Evolutionary conservation across 1,140 invertebrate species (phyloP), one percentile per base, ranked within the genome.

Genomic region (Drosophila azteca): DNA sequence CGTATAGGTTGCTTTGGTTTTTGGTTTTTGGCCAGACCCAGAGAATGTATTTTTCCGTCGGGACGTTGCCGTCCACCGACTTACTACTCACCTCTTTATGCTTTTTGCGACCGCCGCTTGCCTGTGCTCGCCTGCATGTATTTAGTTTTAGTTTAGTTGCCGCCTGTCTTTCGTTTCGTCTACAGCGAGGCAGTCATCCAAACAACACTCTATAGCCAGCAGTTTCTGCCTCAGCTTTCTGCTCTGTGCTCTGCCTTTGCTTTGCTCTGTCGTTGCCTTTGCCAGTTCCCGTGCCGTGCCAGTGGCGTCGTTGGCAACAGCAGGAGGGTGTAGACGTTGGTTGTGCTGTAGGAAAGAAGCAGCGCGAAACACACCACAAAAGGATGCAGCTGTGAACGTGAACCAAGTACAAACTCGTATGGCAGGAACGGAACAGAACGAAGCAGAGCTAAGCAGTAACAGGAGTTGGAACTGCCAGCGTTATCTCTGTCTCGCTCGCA

Each of bases 91-190:
- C 35, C 35, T 39, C 35, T 39, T 53, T 71, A 62, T 58, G 49
- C 61, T 59, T 50, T 48, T 35, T 52, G 59, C 59, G 57, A 49
- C 35, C 48, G 45, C 57, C 64, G 62, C 48, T 52, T 31, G 50
- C 50, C 22, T 51, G 22, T 26, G 50, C 7, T 26, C 49, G 64
- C 58, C 49, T 51, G 61, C 61, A 64, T 52, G 65, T 63, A 64
- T 60, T 48, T 60, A 35, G 68, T 64, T 76, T 69, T 60, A 41
- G 35, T 65, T 84, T 85, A 84, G 81, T 84, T 77, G 81, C 81
- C 81, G 81, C 81, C 81, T 85, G 81, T 84, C 81, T 80, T 85
- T 79, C 81, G 80, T 83, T 83, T 80, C 81, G 80, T 83, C 80
- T 81, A 84, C 74, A 77, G 74, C 74, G 70, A 77, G 74, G 70